A percentile compares a stretch with the other conserved stretches of the same genome.
These are phyloP conservation scores for Hydriomena furcata DNA, from an alignment of 2,888 invertebrate species.

Conservation along the genomic window DNA sequence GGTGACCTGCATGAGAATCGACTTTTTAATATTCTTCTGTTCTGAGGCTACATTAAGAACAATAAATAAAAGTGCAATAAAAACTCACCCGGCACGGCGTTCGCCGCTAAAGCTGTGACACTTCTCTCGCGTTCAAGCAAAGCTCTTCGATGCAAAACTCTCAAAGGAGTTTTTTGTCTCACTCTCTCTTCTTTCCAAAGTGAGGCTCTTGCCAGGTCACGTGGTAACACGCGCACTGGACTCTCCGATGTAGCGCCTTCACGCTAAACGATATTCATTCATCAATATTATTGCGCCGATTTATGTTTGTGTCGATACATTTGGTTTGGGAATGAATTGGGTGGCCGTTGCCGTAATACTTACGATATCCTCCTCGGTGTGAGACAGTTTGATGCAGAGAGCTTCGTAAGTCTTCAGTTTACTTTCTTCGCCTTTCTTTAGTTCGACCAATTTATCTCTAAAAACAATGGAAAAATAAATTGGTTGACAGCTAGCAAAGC, in stretches of 20 bases:
- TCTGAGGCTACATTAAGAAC: no score
- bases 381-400: slow-evolving; percentile 85
- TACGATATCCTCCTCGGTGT: slow-evolving; percentile 48
- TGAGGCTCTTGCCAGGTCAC: slow-evolving; percentile 3
- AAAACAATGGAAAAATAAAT: no score
- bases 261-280: no score
- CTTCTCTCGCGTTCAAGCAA: slow-evolving; percentile 86
- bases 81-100: slow-evolving; percentile 67
- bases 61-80: no score
- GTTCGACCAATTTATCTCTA: slow-evolving; percentile 86
- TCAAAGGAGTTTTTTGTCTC: slow-evolving; percentile 94
- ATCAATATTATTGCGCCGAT: no score
- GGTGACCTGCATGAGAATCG: slow-evolving; percentile 37
- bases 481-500: no score
- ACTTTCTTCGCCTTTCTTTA: slow-evolving; percentile 94
- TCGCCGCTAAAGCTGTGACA: slow-evolving; percentile 85
- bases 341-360: no score
- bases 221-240: slow-evolving; percentile 5
- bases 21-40: no score
- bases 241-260: background rate
- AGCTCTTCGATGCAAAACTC: slow-evolving; percentile 94
- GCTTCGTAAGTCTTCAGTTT: slow-evolving; percentile 95
- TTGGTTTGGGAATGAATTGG: no score
- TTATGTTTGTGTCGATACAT: no score
- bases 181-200: no score